These are phyloP conservation scores for Acromyrmex charruanus DNA, from an alignment of 1,140 invertebrate species.

Conservation along the genomic window DNA sequence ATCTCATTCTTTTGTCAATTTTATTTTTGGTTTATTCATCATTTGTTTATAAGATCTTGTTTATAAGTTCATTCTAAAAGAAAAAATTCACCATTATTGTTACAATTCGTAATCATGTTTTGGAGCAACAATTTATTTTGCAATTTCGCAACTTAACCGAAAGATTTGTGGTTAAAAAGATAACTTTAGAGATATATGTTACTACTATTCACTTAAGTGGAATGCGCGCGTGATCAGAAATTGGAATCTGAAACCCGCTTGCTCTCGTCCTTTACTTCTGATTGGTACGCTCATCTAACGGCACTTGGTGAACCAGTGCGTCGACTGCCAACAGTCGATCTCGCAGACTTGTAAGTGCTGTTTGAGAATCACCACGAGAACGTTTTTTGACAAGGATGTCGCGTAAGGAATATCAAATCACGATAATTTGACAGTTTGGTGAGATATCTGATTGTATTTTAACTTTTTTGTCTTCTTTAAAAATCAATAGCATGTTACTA, in stretches of 20 bases:
- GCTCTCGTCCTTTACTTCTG: slow-evolving; percentile 53
- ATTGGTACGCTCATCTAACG: slow-evolving; percentile 79
- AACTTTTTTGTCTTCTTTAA: not conserved
- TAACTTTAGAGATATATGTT: slow-evolving; percentile 1
- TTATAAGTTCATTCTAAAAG: not conserved
- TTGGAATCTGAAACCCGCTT: slow-evolving; percentile 68
- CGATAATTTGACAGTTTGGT: slow-evolving; percentile 61
- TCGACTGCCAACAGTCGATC: slow-evolving; percentile 60
- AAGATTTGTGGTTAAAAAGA: slow-evolving; percentile 4
- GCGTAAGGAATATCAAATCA: not conserved
- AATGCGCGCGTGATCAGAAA: slow-evolving; percentile 70
- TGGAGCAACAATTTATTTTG: not conserved
- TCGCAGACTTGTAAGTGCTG: slow-evolving; percentile 46
- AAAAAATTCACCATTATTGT: not conserved
- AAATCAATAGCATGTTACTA: not conserved
- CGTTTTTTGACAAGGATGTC: slow-evolving; percentile 50
- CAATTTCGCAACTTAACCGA: not conserved
- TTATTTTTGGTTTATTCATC: not conserved
- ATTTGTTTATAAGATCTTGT: not conserved
- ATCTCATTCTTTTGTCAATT: not conserved
- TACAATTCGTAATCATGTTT: not conserved
- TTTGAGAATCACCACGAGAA: slow-evolving; percentile 60
- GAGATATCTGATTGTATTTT: slow-evolving; percentile 28
- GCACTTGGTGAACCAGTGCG: slow-evolving; percentile 73
- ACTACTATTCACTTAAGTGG: slow-evolving; percentile 16